Evolutionary conservation across 92 coral and sea anemone species (phyloP).

Genomic region (Hydrozoanthus gracilis): DNA sequence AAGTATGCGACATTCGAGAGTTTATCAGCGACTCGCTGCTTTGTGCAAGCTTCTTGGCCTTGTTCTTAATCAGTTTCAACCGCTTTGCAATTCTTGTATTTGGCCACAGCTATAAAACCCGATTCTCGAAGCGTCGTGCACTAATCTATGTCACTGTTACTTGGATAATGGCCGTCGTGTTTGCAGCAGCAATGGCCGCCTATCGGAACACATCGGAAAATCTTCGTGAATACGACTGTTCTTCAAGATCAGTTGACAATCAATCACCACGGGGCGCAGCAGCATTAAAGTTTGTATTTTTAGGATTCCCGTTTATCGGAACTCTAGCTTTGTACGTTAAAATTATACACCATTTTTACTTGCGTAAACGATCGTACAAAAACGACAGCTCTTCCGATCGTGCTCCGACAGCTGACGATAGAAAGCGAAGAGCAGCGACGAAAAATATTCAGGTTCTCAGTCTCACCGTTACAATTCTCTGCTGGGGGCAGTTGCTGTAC

Average conservation of each 20-base stretch:
- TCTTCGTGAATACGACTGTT: slow-evolving; percentile 60
- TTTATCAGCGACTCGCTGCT: slow-evolving; percentile 64
- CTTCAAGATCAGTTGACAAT: slow-evolving; percentile 14
- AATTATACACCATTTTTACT: slow-evolving; percentile 55
- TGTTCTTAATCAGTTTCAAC: slow-evolving; percentile 64
- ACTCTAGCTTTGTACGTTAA: slow-evolving; percentile 56
- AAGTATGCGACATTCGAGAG: slow-evolving; percentile 53
- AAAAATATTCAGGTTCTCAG: slow-evolving; percentile 78
- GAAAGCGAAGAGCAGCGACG: slow-evolving; percentile 67
- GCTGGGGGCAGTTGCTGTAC: slow-evolving; percentile 67
- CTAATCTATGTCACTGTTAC: slow-evolving; percentile 31
- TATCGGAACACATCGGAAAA: slow-evolving; percentile 23
- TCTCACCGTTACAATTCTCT: slow-evolving; percentile 52
- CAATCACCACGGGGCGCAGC: slow-evolving; percentile 67
- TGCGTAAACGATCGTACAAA: slow-evolving; percentile 56
- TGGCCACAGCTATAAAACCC: slow-evolving; percentile 46
- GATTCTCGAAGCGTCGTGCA: slow-evolving; percentile 57
- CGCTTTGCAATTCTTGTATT: slow-evolving; percentile 73
- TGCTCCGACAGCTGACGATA: slow-evolving; percentile 68
- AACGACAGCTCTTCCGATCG: slow-evolving; percentile 48
- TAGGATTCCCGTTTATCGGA: slow-evolving; percentile 65
- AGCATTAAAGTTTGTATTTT: slow-evolving; percentile 64
- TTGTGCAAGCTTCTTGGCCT: slow-evolving; percentile 61
- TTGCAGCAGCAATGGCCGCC: slow-evolving; percentile 59
- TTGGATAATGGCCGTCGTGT: slow-evolving; percentile 62